phyloP scores from a whole-genome alignment of 2,113 vertebrate species.

The Conger conger region DNA sequence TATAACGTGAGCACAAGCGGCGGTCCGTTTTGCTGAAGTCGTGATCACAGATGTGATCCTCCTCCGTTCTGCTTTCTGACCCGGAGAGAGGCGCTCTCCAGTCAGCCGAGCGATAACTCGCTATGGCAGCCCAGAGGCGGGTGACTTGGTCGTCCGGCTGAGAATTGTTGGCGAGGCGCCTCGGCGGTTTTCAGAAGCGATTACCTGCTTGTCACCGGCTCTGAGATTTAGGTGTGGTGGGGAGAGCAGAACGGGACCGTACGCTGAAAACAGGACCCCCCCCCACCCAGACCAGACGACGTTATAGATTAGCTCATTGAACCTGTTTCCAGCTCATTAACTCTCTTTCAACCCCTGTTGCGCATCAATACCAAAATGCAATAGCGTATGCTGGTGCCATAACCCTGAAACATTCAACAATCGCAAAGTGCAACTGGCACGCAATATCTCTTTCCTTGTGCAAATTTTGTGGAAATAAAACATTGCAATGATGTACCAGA shows the following conservation, averaged over 20 bases:
- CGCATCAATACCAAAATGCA: neutral
- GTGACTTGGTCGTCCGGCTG: neutral
- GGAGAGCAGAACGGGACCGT: neutral
- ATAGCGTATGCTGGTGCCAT: neutral
- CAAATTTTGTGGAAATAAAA: too few relatives aligned
- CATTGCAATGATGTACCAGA: too few relatives aligned
- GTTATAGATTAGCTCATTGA: neutral
- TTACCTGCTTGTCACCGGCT: neutral
- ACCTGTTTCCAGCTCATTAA: conserved; percentile 9
- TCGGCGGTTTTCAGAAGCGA: neutral
- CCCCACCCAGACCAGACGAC: neutral
- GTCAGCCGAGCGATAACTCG: neutral
- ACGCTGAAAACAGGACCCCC: neutral
- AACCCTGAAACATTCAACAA: neutral
- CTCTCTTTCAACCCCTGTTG: neutral
- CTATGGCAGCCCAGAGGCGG: neutral
- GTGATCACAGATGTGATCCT: neutral
- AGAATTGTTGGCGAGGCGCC: neutral
- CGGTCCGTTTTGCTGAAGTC: neutral
- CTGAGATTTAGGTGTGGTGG: neutral
- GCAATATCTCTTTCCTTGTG: too few relatives aligned
- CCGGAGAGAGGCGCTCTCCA: neutral
- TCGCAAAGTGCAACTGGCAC: neutral
- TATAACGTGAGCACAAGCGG: too few relatives aligned
- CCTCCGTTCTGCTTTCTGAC: neutral